phyloP scores from a whole-genome alignment of 2,113 vertebrate genomes.

The Leptosomus discolor region DNA sequence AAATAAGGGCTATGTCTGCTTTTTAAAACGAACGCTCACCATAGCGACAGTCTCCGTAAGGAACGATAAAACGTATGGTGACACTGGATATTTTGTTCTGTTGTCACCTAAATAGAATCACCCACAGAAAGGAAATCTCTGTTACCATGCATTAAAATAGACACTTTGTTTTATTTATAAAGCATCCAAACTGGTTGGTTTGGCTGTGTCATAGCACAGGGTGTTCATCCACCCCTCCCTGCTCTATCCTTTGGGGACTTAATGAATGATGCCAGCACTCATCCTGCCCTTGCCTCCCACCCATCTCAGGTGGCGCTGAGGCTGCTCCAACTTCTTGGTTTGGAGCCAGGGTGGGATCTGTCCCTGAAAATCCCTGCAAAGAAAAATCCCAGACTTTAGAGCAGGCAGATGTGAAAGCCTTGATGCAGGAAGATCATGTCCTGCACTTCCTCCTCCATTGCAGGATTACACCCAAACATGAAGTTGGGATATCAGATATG shows the following conservation, averaged over 20 bases:
- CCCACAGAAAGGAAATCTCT: conserved; percentile 38
- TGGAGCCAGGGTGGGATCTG: neutral
- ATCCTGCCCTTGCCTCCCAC: neutral
- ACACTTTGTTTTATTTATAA: conserved; percentile 43
- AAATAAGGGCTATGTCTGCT: conserved; percentile 18
- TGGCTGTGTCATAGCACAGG: conserved; percentile 26
- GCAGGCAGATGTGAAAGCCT: neutral
- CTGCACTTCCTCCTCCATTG: neutral
- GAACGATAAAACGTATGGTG: neutral
- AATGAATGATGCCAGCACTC: neutral
- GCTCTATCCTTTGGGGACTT: neutral
- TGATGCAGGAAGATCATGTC: neutral
- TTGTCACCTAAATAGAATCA: conserved; percentile 40
- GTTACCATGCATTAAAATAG: conserved; percentile 39
- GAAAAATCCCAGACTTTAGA: neutral
- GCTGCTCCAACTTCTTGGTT: neutral
- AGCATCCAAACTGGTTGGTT: conserved; percentile 49
- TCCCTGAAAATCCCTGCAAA: neutral
- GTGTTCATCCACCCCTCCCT: conserved; percentile 20
- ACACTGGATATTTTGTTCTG: conserved; percentile 35
- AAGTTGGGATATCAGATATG: neutral
- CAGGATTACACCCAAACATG: neutral
- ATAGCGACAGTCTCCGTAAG: neutral
- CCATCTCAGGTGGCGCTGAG: neutral
- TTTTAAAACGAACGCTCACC: neutral